Percentiles rank a stretch among this genome's conserved stretches.
phyloP scores from a whole-genome alignment of 2,113 vertebrate species.

The Hyla sarda region DNA sequence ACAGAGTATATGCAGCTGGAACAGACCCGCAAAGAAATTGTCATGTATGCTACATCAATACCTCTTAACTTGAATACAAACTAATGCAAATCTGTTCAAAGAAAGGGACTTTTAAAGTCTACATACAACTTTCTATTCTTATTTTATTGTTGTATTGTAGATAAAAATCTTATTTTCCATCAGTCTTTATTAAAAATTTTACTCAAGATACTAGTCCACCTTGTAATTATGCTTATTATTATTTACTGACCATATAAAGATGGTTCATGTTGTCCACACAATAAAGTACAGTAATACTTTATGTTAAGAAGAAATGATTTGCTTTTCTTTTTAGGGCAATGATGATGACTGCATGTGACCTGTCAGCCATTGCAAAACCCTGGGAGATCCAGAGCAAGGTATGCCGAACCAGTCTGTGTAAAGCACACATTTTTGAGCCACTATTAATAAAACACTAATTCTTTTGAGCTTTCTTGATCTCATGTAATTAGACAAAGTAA shows the following conservation, averaged over 20 bases:
- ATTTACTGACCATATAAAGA: not conserved
- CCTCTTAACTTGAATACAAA: not conserved
- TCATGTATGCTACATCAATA: slow-evolving; percentile 82
- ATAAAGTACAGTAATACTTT: no score
- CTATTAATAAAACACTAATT: not conserved
- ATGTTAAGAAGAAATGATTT: not conserved
- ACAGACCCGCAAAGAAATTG: slow-evolving; percentile 94
- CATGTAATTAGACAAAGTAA: not conserved
- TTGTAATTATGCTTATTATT: not conserved
- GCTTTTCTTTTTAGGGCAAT: slow-evolving; percentile 83
- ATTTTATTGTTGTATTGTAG: not conserved
- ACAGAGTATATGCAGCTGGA: slow-evolving; percentile 92
- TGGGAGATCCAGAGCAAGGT: slow-evolving; percentile 99
- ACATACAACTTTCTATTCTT: no score
- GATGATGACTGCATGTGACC: slow-evolving; percentile 99
- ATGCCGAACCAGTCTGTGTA: not conserved
- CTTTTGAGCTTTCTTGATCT: not conserved
- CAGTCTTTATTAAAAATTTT: no score
- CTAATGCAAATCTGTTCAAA: no score
- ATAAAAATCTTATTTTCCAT: no score
- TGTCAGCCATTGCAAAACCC: slow-evolving; percentile 96
- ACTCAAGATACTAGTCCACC: not conserved
- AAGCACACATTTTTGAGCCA: not conserved
- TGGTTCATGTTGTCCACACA: not conserved
- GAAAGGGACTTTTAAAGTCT: no score